A percentile compares a stretch with the other conserved stretches of the same genome.
These are phyloP conservation scores for Albula glossodonta DNA, from an alignment of 2,113 vertebrate genomes.

Conservation along the genomic window DNA sequence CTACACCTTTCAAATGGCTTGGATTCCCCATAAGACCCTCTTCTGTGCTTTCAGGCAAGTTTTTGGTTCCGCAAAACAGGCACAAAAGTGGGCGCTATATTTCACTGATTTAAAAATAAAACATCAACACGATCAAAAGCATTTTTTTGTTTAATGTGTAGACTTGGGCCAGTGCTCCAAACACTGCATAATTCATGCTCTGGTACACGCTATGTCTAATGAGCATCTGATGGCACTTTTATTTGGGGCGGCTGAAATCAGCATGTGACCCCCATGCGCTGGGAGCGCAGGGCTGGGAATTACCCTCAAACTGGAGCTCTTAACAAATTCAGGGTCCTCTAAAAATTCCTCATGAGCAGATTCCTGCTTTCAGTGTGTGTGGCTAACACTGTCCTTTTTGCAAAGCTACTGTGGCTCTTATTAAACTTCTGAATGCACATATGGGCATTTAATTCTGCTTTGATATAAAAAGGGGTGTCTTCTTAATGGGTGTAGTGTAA, in stretches of 20 bases:
- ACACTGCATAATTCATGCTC: slow-evolving; percentile 76
- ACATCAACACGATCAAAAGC: slow-evolving; percentile 69
- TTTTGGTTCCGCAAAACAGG: slow-evolving; percentile 67
- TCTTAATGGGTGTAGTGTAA: no score
- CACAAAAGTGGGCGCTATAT: slow-evolving; percentile 70
- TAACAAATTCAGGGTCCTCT: not conserved
- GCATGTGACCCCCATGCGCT: slow-evolving; percentile 53
- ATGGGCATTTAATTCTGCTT: not conserved
- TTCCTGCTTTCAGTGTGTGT: not conserved
- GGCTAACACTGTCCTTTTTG: not conserved
- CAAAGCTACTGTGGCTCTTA: not conserved
- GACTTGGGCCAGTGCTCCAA: slow-evolving; percentile 72
- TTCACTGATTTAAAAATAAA: slow-evolving; percentile 44
- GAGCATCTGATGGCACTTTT: slow-evolving; percentile 71
- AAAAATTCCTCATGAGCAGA: not conserved
- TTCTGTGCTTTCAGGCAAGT: slow-evolving; percentile 54
- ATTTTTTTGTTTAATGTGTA: slow-evolving; percentile 62
- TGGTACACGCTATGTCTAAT: slow-evolving; percentile 70
- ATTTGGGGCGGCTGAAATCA: slow-evolving; percentile 56
- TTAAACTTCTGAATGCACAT: not conserved
- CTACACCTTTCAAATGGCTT: slow-evolving; percentile 70
- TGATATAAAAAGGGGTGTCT: no score
- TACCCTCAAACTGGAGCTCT: slow-evolving; percentile 11
- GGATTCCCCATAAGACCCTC: slow-evolving; percentile 62
- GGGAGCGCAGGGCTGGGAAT: not conserved